Evolutionary conservation across 2,888 invertebrate species (phyloP), one percentile per base, ranked within the genome.

Genomic region (Seladonia tumulorum): DNA sequence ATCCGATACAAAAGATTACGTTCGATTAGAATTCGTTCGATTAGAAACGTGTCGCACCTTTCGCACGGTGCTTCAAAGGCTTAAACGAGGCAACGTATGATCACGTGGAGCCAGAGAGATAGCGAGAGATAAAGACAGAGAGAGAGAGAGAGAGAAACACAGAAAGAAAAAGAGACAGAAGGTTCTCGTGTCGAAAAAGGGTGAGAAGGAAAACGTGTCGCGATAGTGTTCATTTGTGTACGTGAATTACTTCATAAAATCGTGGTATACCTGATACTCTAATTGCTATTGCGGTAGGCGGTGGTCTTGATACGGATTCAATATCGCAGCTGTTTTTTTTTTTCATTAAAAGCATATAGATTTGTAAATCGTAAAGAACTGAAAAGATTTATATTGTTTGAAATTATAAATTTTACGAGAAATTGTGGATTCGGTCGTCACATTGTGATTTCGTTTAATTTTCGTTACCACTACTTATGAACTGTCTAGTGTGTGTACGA

Each of bases 21-120:
- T 45, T 57, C 7, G 22, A 53, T 66, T 29, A 25, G 35, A 2
- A 29, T 47, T 45, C 8, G n/a, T n/a, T 71, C 25, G 5, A n/a
- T 5, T 39, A 29, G 35, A 60, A 18, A n/a, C 42, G 45, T 77
- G 53, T n/a, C 42, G 82, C 79, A 82, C 79, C 85, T 35, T 73
- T 76, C 57, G 57, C 22, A 57, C 35, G 72, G 72, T 81, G 83
- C 87, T 87, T 87, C 86, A 83, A 87, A 87, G 86, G 82, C 63
- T 87, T 86, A 79, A 89, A 75, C 79, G 73, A 81, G 77, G 76
- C 77, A 87, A 88, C 76, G 81, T 87, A 87, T 83, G 85, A 86
- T 90, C 90, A 83, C 90, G 82, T 83, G 83, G 85, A 89, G 81
- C 82, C 86, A 87, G 81, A 90, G 79, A 88, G 83, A 66, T 35